These are phyloP conservation scores for Enteromius thamalakanensis DNA, from an alignment of 2,797 vertebrate species.

Conservation along the genomic window DNA sequence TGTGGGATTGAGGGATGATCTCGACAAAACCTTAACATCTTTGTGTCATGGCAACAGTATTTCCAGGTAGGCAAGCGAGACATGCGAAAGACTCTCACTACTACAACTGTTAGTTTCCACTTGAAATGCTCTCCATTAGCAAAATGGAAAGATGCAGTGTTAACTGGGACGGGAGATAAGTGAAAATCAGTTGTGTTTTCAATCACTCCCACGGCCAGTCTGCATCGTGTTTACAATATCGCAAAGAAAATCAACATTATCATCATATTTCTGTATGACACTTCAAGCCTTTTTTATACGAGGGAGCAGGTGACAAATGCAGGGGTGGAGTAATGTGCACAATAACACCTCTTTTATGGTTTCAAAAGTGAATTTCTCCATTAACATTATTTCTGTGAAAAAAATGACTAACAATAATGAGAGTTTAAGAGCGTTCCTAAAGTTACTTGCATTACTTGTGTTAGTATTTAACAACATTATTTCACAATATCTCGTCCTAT, in stretches of 20 bases:
- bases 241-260: not conserved
- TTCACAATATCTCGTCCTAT: not conserved
- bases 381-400: not conserved
- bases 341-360: not conserved
- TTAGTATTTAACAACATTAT: not conserved
- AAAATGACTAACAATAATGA: not conserved
- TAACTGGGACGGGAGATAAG: conserved; percentile 54
- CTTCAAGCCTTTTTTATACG: not conserved
- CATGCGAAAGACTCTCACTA: conserved; percentile 48
- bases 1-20: conserved; percentile 46
- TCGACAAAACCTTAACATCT: conserved; percentile 27
- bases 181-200: conserved; percentile 47
- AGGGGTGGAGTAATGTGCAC: not conserved
- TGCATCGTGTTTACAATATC: conserved; percentile 9
- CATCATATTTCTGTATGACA: conserved; percentile 30
- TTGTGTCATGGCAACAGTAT: conserved; percentile 47
- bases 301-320: conserved; percentile 11
- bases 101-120: conserved; percentile 53
- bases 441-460: not conserved
- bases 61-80: conserved; percentile 55
- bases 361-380: conserved; percentile 7
- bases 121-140: conserved; percentile 50
- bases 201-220: conserved; percentile 26
- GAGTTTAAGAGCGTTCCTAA: too few species aligned
- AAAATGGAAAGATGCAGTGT: conserved; percentile 54